Evolutionary conservation across 2,113 vertebrate genomes (phyloP).

Genomic region (Sinocyclocheilus grahami): DNA sequence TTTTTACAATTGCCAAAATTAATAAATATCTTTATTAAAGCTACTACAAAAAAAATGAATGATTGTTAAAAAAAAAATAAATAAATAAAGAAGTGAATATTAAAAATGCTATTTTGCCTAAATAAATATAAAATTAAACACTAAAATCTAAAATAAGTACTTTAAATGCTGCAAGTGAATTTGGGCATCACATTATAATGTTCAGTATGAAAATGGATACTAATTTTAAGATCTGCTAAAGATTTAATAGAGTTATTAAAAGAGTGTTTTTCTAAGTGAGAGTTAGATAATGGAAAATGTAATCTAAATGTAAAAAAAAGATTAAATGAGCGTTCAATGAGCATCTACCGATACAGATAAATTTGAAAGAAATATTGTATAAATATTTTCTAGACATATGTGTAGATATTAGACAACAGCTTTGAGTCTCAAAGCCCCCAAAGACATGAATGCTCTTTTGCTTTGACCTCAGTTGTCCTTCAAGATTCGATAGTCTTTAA

Average conservation of each 20-base stretch:
- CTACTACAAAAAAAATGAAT: no score
- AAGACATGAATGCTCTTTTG: neutral
- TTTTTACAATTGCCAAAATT: no score
- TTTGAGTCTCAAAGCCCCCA: neutral
- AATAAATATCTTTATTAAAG: no score
- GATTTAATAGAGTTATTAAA: neutral
- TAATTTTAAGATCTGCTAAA: neutral
- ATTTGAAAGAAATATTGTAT: neutral
- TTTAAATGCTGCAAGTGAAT: neutral
- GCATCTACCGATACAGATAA: neutral
- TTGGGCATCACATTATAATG: neutral
- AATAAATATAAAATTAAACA: neutral
- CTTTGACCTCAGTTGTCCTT: neutral
- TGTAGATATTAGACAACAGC: neutral
- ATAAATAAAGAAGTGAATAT: neutral
- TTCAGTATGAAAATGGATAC: neutral
- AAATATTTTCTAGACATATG: neutral
- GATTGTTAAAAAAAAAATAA: neutral
- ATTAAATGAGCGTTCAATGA: neutral
- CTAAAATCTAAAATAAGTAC: neutral
- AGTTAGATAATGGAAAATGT: neutral
- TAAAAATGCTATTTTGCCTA: neutral
- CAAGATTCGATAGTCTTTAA: neutral
- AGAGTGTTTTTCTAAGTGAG: neutral
- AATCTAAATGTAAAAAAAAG: neutral